A percentile compares a stretch with the other conserved stretches of the same genome.
These are phyloP conservation scores for Caenorhabditis imperialis DNA, from an alignment of 2,888 invertebrate species.

Conservation along the genomic window DNA sequence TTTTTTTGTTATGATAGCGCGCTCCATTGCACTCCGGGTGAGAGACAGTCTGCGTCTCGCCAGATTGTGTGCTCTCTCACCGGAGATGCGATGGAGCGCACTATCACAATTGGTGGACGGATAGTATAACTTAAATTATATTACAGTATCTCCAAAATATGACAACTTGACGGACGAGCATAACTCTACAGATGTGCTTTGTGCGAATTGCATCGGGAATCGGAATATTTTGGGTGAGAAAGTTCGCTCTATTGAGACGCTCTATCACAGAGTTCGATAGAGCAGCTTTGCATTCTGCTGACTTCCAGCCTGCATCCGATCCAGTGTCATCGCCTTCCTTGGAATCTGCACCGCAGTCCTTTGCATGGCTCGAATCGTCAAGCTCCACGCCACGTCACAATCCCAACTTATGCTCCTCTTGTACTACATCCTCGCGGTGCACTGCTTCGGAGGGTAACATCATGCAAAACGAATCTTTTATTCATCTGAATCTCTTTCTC, in stretches of 20 bases:
- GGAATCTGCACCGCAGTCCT: constrained; percentile 55
- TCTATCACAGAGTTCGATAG: too few species aligned
- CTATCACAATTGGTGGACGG: too few species aligned
- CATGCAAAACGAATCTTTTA: background rate
- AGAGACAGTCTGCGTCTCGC: too few species aligned
- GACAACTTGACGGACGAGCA: constrained; percentile 13
- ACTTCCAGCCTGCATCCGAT: constrained; percentile 59
- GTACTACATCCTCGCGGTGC: constrained; percentile 64
- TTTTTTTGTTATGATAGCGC: constrained; percentile 3
- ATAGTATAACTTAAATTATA: too few species aligned
- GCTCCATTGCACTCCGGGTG: too few species aligned
- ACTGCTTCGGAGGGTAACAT: constrained; percentile 63
- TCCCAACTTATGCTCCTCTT: constrained; percentile 60
- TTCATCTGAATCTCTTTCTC: too few species aligned
- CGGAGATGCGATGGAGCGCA: too few species aligned
- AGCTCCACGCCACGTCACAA: constrained; percentile 58
- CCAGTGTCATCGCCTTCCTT: constrained; percentile 53
- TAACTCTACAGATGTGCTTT: constrained; percentile 57
- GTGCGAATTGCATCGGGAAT: constrained; percentile 60
- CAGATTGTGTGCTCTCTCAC: too few species aligned
- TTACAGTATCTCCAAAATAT: constrained; percentile 31
- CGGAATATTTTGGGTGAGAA: constrained; percentile 36
- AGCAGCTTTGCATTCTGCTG: background rate
- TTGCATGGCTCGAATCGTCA: constrained; percentile 56
- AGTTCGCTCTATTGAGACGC: too few species aligned